phyloP scores from a whole-genome alignment of 2,113 vertebrate species.

The Pseudopipra pipra region DNA sequence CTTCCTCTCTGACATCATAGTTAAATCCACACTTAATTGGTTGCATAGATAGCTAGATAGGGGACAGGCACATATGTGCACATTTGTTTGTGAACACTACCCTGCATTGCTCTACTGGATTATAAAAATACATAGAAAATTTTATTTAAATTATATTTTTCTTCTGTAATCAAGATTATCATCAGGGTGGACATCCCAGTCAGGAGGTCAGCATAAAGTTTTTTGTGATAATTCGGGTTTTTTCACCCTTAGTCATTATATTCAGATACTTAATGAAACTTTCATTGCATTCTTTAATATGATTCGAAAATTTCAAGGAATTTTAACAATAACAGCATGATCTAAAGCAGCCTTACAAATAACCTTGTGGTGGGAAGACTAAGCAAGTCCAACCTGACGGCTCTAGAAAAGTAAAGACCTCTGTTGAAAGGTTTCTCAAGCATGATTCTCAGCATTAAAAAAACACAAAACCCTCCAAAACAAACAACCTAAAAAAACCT shows the following conservation, averaged over 20 bases:
- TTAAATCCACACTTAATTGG: neutral
- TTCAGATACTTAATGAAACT: neutral
- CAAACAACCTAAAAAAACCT: neutral
- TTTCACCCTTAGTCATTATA: neutral
- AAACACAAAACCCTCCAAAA: neutral
- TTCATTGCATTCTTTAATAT: neutral
- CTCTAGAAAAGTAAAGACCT: neutral
- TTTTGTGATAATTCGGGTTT: neutral
- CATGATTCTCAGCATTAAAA: neutral
- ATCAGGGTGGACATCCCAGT: neutral
- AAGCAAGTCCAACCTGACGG: neutral
- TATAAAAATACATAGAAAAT: neutral
- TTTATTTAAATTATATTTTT: neutral
- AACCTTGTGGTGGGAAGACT: neutral
- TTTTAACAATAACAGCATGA: neutral
- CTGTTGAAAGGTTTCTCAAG: neutral
- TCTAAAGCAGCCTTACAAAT: neutral
- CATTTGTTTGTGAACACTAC: neutral
- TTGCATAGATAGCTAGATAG: neutral
- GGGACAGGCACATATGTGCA: no score
- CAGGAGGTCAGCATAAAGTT: neutral
- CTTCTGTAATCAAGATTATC: neutral
- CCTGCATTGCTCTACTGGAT: rapidly evolving
- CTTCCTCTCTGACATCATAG: neutral
- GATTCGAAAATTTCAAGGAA: neutral